Conservation (phyloP, 1,140 invertebrate species). For the Orius insidiosus region DNA sequence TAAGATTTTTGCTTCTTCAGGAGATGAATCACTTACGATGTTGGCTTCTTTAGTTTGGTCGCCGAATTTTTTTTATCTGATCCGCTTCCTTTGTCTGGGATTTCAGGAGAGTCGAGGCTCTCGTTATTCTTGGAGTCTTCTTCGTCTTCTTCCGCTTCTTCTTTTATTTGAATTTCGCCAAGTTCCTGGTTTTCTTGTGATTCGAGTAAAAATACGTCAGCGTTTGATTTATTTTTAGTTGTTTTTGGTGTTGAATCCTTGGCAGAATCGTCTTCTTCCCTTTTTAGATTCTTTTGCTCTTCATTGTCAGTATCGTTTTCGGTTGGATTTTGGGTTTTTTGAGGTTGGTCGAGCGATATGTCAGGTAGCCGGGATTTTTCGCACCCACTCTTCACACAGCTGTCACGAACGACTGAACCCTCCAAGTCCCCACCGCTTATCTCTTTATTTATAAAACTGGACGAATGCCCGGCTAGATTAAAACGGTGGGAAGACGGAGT, state of each 20-base stretch:
- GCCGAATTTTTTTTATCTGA: background rate
- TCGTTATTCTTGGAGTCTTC: no score
- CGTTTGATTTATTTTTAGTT: background rate
- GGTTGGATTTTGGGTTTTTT: no score
- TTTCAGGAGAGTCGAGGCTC: no score
- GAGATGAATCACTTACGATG: no score
- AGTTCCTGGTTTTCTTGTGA: no score
- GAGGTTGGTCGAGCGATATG: background rate
- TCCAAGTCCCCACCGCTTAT: background rate
- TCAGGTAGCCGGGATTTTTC: background rate
- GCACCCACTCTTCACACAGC: conserved; percentile 22
- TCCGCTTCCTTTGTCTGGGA: no score
- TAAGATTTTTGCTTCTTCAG: background rate
- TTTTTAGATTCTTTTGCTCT: no score
- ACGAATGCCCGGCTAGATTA: conserved; percentile 17
- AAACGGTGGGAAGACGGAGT: conserved; percentile 28
- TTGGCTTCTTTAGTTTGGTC: background rate
- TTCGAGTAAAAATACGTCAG: no score
- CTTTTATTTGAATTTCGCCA: no score
- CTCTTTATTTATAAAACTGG: background rate
- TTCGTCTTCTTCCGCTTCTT: no score
- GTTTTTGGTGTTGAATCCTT: background rate
- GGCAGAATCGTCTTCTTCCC: background rate
- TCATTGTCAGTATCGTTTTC: background rate
- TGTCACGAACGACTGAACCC: conserved; percentile 23